These are phyloP conservation scores for Poecilia picta DNA, from an alignment of 2,797 vertebrate species.

Conservation along the genomic window DNA sequence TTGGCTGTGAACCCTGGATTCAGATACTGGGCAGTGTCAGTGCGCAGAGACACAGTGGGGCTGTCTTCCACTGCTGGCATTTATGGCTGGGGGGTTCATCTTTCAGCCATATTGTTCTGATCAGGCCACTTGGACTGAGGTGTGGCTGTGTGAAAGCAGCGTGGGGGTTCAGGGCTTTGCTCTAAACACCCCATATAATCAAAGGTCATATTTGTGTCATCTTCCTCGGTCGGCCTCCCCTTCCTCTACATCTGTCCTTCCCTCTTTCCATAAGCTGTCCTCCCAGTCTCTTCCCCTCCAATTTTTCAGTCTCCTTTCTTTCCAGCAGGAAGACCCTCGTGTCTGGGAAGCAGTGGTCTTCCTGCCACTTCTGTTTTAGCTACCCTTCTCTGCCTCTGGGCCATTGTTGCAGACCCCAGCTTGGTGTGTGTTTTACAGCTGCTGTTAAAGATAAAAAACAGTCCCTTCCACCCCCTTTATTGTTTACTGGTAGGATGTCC, in stretches of 20 bases:
- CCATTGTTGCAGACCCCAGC: conserved; percentile 81
- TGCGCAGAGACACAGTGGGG: conserved; percentile 66
- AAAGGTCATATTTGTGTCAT: conserved; percentile 75
- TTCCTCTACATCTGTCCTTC: conserved; percentile 60
- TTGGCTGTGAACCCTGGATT: conserved; percentile 66
- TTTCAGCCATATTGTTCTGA: conserved; percentile 81
- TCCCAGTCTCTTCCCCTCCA: conserved; percentile 56
- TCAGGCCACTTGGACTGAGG: conserved; percentile 64
- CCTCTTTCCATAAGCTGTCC: conserved; percentile 52
- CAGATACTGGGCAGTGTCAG: conserved; percentile 72
- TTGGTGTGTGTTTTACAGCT: conserved; percentile 83
- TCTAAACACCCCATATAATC: conserved; percentile 73
- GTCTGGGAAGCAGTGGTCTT: conserved; percentile 80
- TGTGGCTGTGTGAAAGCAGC: conserved; percentile 72
- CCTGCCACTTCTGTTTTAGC: conserved; percentile 76
- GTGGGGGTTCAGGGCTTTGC: conserved; percentile 53
- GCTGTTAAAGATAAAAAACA: conserved; percentile 85
- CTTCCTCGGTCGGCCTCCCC: conserved; percentile 45
- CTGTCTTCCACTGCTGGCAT: conserved; percentile 75
- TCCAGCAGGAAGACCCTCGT: conserved; percentile 76
- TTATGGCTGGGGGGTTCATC: conserved; percentile 71
- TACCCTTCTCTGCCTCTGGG: conserved; percentile 67
- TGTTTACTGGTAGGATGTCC: conserved; percentile 83
- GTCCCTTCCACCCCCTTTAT: conserved; percentile 80
- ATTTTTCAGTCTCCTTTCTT: conserved; percentile 62